These are phyloP conservation scores for Anoplopoma fimbria DNA, from an alignment of 2,113 vertebrate species.

Conservation along the genomic window DNA sequence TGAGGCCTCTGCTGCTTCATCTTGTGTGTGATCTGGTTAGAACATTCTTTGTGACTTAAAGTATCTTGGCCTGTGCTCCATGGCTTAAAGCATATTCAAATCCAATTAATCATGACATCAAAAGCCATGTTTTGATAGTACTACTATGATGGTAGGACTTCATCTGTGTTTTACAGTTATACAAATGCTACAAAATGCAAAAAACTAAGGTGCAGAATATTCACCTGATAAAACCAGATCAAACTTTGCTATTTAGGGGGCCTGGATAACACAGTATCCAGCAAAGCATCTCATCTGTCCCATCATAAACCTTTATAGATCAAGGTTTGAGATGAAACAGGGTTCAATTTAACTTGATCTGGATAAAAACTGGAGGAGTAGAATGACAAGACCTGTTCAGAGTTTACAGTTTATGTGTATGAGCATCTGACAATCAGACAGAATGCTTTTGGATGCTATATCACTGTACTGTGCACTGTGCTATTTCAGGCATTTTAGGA, in stretches of 20 bases:
- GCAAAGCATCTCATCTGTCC: constrained; percentile 34
- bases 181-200: not conserved
- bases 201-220: not conserved
- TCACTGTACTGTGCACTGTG: constrained; percentile 23
- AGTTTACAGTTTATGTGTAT: not conserved
- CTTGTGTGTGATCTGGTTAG: not conserved
- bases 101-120: not conserved
- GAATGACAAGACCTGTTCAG: constrained; percentile 10
- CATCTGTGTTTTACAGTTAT: not conserved
- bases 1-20: constrained; percentile 2
- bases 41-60: not conserved
- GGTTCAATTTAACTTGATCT: not conserved
- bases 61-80: not conserved
- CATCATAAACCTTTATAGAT: constrained; percentile 4
- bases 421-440: not conserved
- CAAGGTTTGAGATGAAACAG: constrained; percentile 26
- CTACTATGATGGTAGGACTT: not conserved
- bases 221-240: not conserved
- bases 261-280: not conserved
- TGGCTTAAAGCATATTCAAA: not conserved
- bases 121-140: not conserved
- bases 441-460: constrained; percentile 21
- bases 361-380: constrained; percentile 14
- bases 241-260: not conserved
- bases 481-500: constrained; percentile 25